These are phyloP conservation scores for Ondatra zibethicus DNA, from an alignment of 2,113 vertebrate genomes.

Conservation along the genomic window DNA sequence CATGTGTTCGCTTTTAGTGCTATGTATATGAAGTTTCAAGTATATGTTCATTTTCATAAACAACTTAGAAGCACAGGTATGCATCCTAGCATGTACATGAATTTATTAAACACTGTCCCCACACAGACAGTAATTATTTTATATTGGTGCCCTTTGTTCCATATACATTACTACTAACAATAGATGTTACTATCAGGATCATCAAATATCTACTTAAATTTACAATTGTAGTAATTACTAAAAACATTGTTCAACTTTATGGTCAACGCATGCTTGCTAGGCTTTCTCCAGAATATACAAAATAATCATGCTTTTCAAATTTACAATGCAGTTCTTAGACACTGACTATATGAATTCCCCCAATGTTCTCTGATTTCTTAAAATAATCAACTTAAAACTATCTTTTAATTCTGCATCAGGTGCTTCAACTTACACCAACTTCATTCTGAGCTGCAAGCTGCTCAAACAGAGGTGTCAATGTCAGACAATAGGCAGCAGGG, in stretches of 20 bases:
- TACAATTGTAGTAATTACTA: neutral
- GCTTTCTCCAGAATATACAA: neutral
- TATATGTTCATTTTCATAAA: neutral
- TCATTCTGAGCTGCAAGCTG: neutral
- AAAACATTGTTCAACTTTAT: neutral
- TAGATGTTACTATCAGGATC: neutral
- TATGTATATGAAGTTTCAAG: neutral
- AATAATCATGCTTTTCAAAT: neutral
- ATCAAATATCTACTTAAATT: conserved; percentile 11
- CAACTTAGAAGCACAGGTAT: neutral
- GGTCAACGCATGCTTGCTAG: neutral
- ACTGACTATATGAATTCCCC: neutral
- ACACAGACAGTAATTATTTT: neutral
- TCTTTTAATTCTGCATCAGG: neutral
- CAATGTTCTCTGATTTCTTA: conserved; percentile 8
- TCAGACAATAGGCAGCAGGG: neutral
- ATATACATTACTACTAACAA: neutral
- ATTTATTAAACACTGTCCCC: neutral
- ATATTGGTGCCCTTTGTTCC: neutral
- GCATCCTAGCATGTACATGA: neutral
- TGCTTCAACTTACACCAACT: neutral
- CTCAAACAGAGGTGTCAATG: neutral
- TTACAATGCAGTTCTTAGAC: neutral
- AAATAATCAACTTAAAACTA: neutral
- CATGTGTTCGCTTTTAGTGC: neutral